Evolutionary conservation across 2,113 vertebrate species (phyloP).

Genomic region (Junco hyemalis): DNA sequence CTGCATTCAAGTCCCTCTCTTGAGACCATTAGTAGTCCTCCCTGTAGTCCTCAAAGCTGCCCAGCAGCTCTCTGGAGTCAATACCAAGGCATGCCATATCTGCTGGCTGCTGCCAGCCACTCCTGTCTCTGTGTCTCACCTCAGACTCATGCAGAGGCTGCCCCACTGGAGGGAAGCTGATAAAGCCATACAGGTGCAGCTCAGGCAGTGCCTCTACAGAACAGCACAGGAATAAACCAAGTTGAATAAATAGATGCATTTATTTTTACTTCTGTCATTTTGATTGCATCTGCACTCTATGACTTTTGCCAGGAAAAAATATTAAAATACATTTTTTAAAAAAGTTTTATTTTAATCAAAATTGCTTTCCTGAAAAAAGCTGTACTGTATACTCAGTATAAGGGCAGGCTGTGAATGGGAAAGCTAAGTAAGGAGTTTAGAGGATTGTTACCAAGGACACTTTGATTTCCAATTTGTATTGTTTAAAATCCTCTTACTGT

Average conservation of each 20-base stretch:
- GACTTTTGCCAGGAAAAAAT: neutral
- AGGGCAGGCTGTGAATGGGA: neutral
- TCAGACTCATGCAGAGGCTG: neutral
- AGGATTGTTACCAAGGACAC: neutral
- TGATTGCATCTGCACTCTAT: neutral
- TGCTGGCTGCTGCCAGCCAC: neutral
- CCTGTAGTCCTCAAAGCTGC: neutral
- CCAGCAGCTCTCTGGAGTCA: neutral
- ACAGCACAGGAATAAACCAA: neutral
- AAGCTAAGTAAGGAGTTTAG: neutral
- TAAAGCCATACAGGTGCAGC: neutral
- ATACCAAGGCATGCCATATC: neutral
- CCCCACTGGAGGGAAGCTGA: neutral
- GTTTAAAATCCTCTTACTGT: neutral
- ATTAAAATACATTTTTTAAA: neutral
- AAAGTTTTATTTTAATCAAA: neutral
- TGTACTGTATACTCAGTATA: neutral
- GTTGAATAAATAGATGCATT: neutral
- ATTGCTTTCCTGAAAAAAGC: neutral
- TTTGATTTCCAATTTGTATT: neutral
- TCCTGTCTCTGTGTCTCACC: neutral
- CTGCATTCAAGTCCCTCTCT: neutral
- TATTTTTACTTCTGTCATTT: conserved; percentile 6
- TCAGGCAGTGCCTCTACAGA: neutral
- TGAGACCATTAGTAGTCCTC: neutral